Conservation (phyloP, 1,140 invertebrate species). For the Epicauta chinensis region DNA sequence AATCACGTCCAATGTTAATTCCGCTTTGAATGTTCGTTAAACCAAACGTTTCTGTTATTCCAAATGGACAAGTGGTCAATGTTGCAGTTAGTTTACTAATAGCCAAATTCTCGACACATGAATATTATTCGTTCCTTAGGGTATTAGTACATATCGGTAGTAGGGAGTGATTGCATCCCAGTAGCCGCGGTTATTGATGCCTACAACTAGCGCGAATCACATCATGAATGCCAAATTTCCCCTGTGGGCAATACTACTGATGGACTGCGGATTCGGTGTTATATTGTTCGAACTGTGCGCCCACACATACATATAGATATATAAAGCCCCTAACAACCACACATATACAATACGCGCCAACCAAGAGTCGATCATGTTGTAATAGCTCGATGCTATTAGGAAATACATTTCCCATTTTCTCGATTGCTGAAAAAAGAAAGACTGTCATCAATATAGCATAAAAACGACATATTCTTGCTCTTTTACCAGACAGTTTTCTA, state of each 20-base stretch:
- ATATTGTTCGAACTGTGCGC: conserved; percentile 21
- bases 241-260: conserved; percentile 35
- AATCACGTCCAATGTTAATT: too few species aligned
- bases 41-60: too few species aligned
- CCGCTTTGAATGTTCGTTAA: too few species aligned
- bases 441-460: conserved; percentile 14
- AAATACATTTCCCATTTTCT: conserved; percentile 12
- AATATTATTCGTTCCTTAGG: conserved; percentile 24
- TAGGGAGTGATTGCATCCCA: conserved; percentile 28
- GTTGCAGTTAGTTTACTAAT: conserved; percentile 4
- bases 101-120: conserved; percentile 13
- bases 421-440: conserved; percentile 11
- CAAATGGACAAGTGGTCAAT: conserved; percentile 1
- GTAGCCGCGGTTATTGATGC: conserved; percentile 34
- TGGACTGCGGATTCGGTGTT: conserved; percentile 31
- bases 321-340: too few species aligned
- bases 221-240: conserved; percentile 39
- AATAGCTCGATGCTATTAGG: conserved; percentile 13
- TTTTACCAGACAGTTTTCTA: too few species aligned
- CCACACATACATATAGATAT: neutral
- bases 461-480: conserved; percentile 4
- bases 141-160: conserved; percentile 29
- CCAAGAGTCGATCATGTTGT: conserved; percentile 15
- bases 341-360: neutral
- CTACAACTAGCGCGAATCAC: conserved; percentile 35